Evolutionary conservation across 2,797 vertebrate genomes (phyloP).

Genomic region (Anolis apletophallus): DNA sequence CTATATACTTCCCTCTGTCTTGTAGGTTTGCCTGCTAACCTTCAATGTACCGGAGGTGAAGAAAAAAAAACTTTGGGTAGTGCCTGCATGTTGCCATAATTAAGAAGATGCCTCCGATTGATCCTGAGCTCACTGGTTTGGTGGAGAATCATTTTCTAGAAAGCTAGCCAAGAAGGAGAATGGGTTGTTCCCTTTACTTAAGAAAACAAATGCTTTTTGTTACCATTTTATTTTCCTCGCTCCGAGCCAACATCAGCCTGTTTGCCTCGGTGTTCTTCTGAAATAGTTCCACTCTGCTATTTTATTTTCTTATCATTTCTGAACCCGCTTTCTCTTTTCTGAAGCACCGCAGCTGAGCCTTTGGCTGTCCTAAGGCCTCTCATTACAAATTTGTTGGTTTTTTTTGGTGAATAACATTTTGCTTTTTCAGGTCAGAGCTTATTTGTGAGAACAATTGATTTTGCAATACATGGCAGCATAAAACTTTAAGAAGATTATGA

Average conservation of each 20-base stretch:
- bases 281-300: background rate
- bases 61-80: background rate
- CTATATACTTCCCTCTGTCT: background rate
- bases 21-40: background rate
- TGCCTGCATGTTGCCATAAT: background rate
- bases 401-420: constrained; percentile 52
- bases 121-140: background rate
- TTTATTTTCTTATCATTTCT: background rate
- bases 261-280: background rate
- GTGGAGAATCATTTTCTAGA: background rate
- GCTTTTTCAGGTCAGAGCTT: constrained; percentile 59
- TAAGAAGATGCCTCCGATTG: background rate
- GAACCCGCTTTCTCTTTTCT: constrained; percentile 30
- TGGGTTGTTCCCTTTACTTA: constrained; percentile 15
- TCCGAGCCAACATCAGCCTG: background rate
- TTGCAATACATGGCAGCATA: constrained; percentile 54
- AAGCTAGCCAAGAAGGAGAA: background rate
- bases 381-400: constrained; percentile 43
- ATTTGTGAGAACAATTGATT: constrained; percentile 71
- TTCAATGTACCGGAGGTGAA: background rate
- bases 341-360: constrained; percentile 40
- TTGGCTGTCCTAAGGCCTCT: constrained; percentile 38
- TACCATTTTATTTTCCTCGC: background rate
- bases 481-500: constrained; percentile 64
- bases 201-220: background rate